These are phyloP conservation scores for Sepioteuthis lessoniana DNA, from an alignment of 2,888 invertebrate species.

Conservation along the genomic window DNA sequence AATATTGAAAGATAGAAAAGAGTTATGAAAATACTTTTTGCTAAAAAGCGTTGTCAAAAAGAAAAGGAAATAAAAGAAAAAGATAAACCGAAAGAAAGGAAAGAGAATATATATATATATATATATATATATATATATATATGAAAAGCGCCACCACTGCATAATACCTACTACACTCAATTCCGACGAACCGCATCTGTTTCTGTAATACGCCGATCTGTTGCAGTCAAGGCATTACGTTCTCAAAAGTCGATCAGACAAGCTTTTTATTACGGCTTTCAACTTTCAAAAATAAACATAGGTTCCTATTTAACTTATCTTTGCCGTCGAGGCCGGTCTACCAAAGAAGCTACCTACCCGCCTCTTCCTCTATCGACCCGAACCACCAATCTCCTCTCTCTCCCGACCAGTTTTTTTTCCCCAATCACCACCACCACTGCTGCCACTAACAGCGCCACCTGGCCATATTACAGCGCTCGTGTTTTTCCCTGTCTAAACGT, in stretches of 20 bases:
- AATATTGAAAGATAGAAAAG: too few species aligned
- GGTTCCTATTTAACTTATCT: constrained; percentile 13
- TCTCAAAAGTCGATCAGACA: not conserved
- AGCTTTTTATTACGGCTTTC: constrained; percentile 33
- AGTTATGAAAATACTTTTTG: too few species aligned
- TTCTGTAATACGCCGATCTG: not conserved
- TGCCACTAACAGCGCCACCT: not conserved
- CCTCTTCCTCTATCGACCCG: not conserved
- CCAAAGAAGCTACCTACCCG: not conserved
- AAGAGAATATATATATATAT: not conserved
- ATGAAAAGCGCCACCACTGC: not conserved
- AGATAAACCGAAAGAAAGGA: too few species aligned
- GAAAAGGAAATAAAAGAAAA: too few species aligned
- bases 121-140: not conserved
- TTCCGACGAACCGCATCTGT: not conserved
- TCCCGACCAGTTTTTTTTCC: not conserved
- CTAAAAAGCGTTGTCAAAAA: too few species aligned
- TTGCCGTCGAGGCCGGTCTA: not conserved
- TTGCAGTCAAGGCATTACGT: constrained; percentile 18
- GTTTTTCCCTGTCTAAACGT: not conserved
- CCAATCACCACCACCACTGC: not conserved
- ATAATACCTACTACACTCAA: not conserved
- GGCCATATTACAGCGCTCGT: not conserved
- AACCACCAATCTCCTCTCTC: not conserved
- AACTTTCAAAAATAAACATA: constrained; percentile 33